phyloP scores from a whole-genome alignment of 2,888 invertebrate genomes.

The Drosophila longiperda region DNA sequence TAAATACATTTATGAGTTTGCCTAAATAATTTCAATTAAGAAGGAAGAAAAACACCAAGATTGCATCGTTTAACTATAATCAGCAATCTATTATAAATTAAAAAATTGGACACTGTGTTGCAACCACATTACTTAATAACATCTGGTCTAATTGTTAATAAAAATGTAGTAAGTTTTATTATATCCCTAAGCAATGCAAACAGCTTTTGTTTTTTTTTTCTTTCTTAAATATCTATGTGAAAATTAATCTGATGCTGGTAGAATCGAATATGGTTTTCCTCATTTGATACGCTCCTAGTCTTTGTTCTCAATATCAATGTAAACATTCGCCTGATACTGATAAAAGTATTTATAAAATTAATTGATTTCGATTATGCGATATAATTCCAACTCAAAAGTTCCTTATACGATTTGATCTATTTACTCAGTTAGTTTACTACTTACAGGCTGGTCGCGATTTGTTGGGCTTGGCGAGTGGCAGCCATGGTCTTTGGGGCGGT shows the following conservation, averaged over 20 bases:
- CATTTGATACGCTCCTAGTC: too few species aligned
- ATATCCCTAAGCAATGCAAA: background rate
- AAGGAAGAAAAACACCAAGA: background rate
- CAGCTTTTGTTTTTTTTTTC: background rate
- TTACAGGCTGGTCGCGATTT: slow-evolving; percentile 95
- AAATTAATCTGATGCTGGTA: background rate
- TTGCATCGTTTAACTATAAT: background rate
- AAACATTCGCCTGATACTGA: background rate
- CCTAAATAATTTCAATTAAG: background rate
- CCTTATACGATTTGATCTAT: background rate
- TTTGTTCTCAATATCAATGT: background rate
- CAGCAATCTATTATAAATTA: background rate
- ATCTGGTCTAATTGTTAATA: background rate
- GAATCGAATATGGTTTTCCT: background rate
- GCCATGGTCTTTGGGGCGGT: slow-evolving; percentile 98
- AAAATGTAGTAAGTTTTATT: background rate
- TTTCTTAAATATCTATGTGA: background rate
- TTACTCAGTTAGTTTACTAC: slow-evolving; percentile 83
- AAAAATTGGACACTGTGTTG: background rate
- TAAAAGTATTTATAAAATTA: background rate
- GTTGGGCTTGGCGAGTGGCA: slow-evolving; percentile 95
- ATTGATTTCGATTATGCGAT: background rate
- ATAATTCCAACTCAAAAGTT: background rate
- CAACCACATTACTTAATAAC: background rate
- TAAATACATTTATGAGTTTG: background rate